Evolutionary conservation across 2,797 vertebrate genomes (phyloP), one percentile per base, ranked within the genome.

Genomic region (Agapornis canus): DNA sequence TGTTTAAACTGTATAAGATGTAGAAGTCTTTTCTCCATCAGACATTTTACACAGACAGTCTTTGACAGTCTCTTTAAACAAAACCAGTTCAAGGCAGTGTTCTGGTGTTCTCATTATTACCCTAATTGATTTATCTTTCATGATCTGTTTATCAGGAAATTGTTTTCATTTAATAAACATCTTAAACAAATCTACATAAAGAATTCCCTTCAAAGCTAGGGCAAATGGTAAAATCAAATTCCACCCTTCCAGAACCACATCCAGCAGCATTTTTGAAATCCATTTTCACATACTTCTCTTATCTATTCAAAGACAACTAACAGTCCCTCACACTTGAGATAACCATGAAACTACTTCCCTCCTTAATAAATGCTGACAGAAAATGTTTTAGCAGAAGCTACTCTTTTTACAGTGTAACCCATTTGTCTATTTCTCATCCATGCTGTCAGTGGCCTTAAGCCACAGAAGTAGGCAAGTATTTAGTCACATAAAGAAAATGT

Each of bases 281-380:
- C 75, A 86, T 93, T 95, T 94, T 95, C 71, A 13, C 91, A 94
- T 96, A 94, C 87, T 95, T 97, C 45, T 90, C 95, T 95, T 96
- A 96, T 96, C 95, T 94, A 64, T 82, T 75, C 45, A 77, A 88
- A 40, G 19, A 95, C 71, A 90, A 83, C 72, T 86, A 93, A 77
- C 94, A 96, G 87, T 86, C 80, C 52, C 22, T 78, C 49, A 84
- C 85, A 75, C 71, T 94, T 73, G 54, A 95, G 73, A 96, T 96
- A 92, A 91, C 54, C 75, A 90, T 19, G 54, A 87, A 96, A 93
- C 84, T 54, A 77, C 32, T 76, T 90, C 66, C 70, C 54, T 92
- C 45, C 47, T 91, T 77, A 65, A 27, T 82, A 91, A 95, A 94
- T 79, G 86, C 90, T 94, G 89, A 94, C 70, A 91, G 73, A 96